A percentile compares a stretch with the other conserved stretches of the same genome.
These are phyloP conservation scores for Emberiza fucata DNA, from an alignment of 2,113 vertebrate genomes.

Conservation along the genomic window DNA sequence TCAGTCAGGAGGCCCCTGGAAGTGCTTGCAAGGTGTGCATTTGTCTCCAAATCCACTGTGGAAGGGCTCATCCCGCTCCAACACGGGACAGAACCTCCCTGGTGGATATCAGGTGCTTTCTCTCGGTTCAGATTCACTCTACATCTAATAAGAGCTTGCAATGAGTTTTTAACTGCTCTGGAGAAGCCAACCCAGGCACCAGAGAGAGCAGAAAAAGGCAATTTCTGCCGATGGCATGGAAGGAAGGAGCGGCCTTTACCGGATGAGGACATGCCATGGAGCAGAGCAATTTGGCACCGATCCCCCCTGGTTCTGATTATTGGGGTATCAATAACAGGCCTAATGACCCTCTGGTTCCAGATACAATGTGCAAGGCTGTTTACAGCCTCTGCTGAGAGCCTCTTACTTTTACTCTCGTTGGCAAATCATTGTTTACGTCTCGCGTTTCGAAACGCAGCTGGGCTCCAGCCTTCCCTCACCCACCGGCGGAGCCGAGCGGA, in stretches of 20 bases:
- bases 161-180: background rate
- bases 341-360: background rate
- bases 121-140: background rate
- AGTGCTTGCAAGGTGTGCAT: background rate
- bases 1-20: background rate
- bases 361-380: background rate
- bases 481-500: background rate
- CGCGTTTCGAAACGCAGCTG: conserved; percentile 18
- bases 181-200: background rate
- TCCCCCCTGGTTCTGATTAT: background rate
- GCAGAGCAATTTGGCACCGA: background rate
- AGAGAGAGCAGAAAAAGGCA: background rate
- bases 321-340: background rate
- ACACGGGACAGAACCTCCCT: background rate
- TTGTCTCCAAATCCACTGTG: background rate
- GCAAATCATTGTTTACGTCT: conserved; percentile 23
- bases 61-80: background rate
- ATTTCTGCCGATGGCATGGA: background rate
- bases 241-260: background rate
- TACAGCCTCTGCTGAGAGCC: conserved; percentile 12
- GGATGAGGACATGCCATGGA: background rate
- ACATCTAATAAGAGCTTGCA: background rate
- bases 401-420: conserved; percentile 30
- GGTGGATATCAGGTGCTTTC: background rate
- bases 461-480: conserved; percentile 31